Evolutionary conservation across 37 sponge, comb jelly and placozoan genomes (phyloP), one percentile per base, ranked within the genome.

Genomic region (Crambe crambe): DNA sequence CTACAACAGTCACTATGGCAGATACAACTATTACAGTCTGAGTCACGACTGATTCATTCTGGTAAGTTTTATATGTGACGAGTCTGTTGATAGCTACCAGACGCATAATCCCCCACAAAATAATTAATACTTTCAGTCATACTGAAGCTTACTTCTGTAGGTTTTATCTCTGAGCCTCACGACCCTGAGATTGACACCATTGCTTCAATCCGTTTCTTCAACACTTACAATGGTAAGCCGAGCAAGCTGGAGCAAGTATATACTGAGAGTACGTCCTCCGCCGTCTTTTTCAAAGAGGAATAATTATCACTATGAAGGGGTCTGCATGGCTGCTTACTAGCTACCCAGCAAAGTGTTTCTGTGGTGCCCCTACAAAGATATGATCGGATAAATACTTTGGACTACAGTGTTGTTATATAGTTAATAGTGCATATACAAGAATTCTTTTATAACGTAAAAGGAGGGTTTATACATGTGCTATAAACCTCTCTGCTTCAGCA

Each of bases 281-380:
- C 60, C 73, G 0, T 78, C 73, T 30, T 85, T 61, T 42, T 71
- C 71, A 1, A 79, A 86, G 75, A 40, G 34, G 36, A 51, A 64
- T 66, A 60, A 78, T 51, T 86, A 86, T 47, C 73, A 74, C 37
- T 79, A 51, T 41, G 86, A 86, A 43, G 86, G 86, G 2, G 86
- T 86, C 30, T 86, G 86, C 80, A 42, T 86, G 79, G 80, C 80
- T 10, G 80, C 79, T 31, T 78, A 34, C 66, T n/a, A n/a, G n/a
- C n/a, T 43, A 54, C 21, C 80, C 86, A 3, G 56, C 56, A 41
- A 86, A 72, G 38, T 86, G 86, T 57, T 62, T 70, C 65, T 86
- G 86, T 72, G 86, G 80, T 35, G 74, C 73, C 5, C 86, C 86
- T 47, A 47, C 51, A n/a, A n/a, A n/a, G n/a, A n/a, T n/a, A n/a